Base-by-base conservation (phyloP, 2,113 vertebrate genomes). In the Halcyon senegalensis region DNA sequence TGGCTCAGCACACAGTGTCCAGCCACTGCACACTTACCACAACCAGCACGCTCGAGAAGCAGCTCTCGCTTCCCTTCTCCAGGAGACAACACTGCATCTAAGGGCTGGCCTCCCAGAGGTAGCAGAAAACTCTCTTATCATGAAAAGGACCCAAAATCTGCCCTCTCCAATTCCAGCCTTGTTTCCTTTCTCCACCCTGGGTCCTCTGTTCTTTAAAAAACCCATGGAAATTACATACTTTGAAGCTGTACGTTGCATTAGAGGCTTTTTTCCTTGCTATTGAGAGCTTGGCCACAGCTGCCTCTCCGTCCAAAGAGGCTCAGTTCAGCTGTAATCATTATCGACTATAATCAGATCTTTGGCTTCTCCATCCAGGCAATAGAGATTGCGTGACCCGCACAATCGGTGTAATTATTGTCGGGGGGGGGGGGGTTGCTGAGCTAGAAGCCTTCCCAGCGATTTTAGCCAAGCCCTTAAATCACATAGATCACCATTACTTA, bases 11-110 rank as follows among this genome's bases (percentile, higher is more conserved):
- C 35, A 2, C 1, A 0, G 19, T 5, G 11, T 8, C 37, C 19
- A 27, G 15, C 59, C 46, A 8, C 53, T 2, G 19, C 53, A 19
- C 12, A 1, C 7, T 10, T 15, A 3, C 33, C 7, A 1, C 4
- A 5, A 8, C 1, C 6, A 17, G 14, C 10, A 2, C 4, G 9
- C 9, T 51, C 4, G n/a, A n/a, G 41, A 33, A 33, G 44, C 4
- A 63, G n/a, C 56, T 63, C 30, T 27, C 16, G 19, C 69, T 12
- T 25, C 10, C 39, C 39, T 41, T 62, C 31, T 10, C 59, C 46
- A 2, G 41, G 4, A 24, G 23, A 5, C 53, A 73, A 41, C 60
- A 28, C 23, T 20, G 30, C 7, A 39, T 16, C 48, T 2, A 18
- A 18, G 41, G 51, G 72, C 81, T 62, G 62, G 11, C 13, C 35